Evolutionary conservation across 2,888 invertebrate species (phyloP), one percentile per base, ranked within the genome.

Genomic region (Pyrgus malvae): DNA sequence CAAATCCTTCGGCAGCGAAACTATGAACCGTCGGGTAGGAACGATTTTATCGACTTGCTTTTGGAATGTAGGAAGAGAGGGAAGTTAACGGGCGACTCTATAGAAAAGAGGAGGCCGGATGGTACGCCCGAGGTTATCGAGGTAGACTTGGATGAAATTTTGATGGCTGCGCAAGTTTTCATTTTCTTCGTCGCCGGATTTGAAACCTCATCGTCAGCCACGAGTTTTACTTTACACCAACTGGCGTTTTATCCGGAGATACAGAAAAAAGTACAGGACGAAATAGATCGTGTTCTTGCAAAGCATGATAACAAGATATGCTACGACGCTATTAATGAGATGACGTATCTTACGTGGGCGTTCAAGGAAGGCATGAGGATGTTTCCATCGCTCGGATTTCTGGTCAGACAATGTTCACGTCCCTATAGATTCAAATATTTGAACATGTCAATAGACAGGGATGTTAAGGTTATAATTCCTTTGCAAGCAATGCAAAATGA

Each of bases 191-290:
- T 53, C 11, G 76, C 71, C 12, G 76, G 76, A 0, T 74, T 69
- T 44, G n/a, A n/a, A n/a, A n/a, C n/a, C n/a, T n/a, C n/a, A n/a
- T n/a, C n/a, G n/a, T n/a, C n/a, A n/a, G n/a, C 33, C 2, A 12
- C 33, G 12, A 33, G 33, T 7, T 33, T 12, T 12, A 33, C 33
- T 11, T 7, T 33, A 12, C 33, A 12, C 12, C 33, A 33, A 7
- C 12, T 33, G 33, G 33, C 33, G 12, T 33, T 8, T 7, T 3
- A 12, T 7, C 33, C 33, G 11, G 33, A 33, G 33, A 70, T 69
- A n/a, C 82, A 80, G 44, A 46, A 48, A 16, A 75, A 70, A 45
- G 78, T 72, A 16, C 82, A 81, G 48, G 48, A 60, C 0, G 78
- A 82, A 29, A 70, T 82, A 6, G 82, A 80, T 51, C 31, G 23